Percentiles rank a stretch among this genome's conserved stretches.
Conservation (phyloP, 2,888 invertebrate genomes). For the Hedychridium roseum region DNA sequence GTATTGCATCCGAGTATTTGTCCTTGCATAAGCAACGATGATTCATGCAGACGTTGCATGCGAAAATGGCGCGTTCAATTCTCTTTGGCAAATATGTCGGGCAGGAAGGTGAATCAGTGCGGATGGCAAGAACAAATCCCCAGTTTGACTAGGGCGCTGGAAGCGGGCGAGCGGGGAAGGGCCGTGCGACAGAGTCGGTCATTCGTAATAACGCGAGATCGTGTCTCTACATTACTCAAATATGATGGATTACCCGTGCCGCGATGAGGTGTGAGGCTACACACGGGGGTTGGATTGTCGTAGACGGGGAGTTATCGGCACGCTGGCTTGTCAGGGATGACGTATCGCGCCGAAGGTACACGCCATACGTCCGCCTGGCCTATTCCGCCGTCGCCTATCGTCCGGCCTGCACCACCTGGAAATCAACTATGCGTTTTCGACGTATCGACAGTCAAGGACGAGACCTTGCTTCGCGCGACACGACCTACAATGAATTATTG, state of each 20-base stretch:
- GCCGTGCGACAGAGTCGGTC: slow-evolving; percentile 38
- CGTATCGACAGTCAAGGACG: too few species aligned
- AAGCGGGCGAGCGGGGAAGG: slow-evolving; percentile 17
- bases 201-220: slow-evolving; percentile 57
- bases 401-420: slow-evolving; percentile 25
- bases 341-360: slow-evolving; percentile 51
- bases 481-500: too few species aligned
- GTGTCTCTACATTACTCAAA: slow-evolving; percentile 58
- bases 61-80: background rate
- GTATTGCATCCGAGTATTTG: background rate
- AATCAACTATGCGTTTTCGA: too few species aligned
- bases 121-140: slow-evolving; percentile 22
- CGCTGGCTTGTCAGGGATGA: slow-evolving; percentile 56
- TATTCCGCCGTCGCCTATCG: slow-evolving; percentile 27
- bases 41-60: background rate
- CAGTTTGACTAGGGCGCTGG: slow-evolving; percentile 21
- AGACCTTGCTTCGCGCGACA: too few species aligned
- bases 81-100: background rate
- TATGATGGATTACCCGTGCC: slow-evolving; percentile 55
- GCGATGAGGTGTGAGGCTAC: slow-evolving; percentile 42
- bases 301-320: slow-evolving; percentile 46
- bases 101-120: too few species aligned
- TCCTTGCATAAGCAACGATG: background rate
- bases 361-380: slow-evolving; percentile 32
- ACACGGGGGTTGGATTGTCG: slow-evolving; percentile 40